phyloP scores from a whole-genome alignment of 2,113 vertebrate genomes.

The Trematocara nigrifrons region DNA sequence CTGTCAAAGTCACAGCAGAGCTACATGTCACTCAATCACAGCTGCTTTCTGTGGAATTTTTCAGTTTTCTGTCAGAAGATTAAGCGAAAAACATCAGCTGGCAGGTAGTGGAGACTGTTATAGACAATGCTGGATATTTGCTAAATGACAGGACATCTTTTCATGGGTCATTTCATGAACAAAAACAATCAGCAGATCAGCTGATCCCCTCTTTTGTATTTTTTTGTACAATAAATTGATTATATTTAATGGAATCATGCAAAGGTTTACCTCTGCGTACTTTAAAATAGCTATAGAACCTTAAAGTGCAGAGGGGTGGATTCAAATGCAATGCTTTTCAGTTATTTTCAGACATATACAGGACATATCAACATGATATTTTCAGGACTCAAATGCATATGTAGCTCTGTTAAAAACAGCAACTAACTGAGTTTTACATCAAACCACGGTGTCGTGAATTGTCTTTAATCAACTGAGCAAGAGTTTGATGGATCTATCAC shows the following conservation, averaged over 20 bases:
- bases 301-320: neutral
- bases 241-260: neutral
- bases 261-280: neutral
- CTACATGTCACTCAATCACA: constrained; percentile 17
- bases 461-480: neutral
- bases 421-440: neutral
- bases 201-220: neutral
- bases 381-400: neutral
- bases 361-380: neutral
- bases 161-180: neutral
- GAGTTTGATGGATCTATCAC: neutral
- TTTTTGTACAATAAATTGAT: neutral
- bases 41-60: neutral
- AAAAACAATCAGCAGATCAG: neutral
- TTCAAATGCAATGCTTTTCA: neutral
- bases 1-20: constrained; percentile 10
- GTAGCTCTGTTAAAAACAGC: neutral
- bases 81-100: neutral
- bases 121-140: neutral
- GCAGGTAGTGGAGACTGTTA: neutral
- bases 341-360: neutral
- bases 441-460: neutral
- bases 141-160: neutral
- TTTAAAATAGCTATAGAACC: neutral
- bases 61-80: neutral